phyloP scores from a whole-genome alignment of 1,140 invertebrate genomes.

The Onthophagus taurus region DNA sequence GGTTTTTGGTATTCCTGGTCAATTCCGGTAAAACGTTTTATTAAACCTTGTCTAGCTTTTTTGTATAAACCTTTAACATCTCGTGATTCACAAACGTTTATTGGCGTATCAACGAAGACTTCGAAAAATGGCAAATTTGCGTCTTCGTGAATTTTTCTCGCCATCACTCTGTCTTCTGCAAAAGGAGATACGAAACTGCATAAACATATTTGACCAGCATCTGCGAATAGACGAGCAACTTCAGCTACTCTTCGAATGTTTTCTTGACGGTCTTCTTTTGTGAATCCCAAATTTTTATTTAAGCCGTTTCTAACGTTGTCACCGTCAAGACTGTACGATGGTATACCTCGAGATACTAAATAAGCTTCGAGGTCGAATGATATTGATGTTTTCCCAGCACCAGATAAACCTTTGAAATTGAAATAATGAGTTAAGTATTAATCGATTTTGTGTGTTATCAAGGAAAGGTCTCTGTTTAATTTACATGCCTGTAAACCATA shows the following conservation, averaged over 20 bases:
- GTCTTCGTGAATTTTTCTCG: constrained; percentile 75
- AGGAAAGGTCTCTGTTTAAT: not conserved
- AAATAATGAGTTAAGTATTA: not conserved
- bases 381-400: constrained; percentile 95
- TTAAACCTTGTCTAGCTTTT: constrained; percentile 85
- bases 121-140: constrained; percentile 84
- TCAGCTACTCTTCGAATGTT: constrained; percentile 94
- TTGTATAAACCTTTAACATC: constrained; percentile 97
- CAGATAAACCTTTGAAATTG: constrained; percentile 51
- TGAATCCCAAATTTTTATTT: constrained; percentile 93
- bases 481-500: constrained; percentile 83
- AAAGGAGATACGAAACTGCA: constrained; percentile 97
- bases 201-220: constrained; percentile 86
- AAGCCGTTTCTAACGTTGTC: constrained; percentile 89
- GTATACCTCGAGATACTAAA: constrained; percentile 73
- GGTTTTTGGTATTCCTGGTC: constrained; percentile 88
- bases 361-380: constrained; percentile 91
- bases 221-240: constrained; percentile 92
- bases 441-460: not conserved
- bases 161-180: constrained; percentile 75
- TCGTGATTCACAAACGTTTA: constrained; percentile 81
- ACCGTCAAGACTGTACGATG: constrained; percentile 90
- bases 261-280: constrained; percentile 84
- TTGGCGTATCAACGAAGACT: constrained; percentile 87
- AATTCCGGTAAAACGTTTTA: constrained; percentile 96